Conservation (phyloP, 92 coral and sea anemone genomes). For the Porites rus region DNA sequence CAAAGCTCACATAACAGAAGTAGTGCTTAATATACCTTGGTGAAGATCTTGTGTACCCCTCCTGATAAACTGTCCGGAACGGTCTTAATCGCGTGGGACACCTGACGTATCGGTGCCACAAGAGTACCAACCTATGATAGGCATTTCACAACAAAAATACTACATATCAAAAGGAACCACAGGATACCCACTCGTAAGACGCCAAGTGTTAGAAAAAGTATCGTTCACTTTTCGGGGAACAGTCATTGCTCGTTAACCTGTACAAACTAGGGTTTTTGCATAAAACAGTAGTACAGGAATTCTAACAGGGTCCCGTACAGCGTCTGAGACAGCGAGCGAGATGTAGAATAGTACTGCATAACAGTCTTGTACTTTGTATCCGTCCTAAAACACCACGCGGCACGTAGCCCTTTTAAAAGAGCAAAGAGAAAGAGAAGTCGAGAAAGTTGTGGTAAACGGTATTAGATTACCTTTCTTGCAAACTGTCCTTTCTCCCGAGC, state of each 20-base stretch:
- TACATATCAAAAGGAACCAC: neutral
- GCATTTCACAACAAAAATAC: neutral
- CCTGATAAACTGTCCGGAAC: constrained; percentile 96
- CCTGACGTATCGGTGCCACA: constrained; percentile 84
- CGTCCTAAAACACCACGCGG: too few species aligned
- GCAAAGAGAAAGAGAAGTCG: neutral
- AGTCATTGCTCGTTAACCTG: too few species aligned
- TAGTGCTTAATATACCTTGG: constrained; percentile 63
- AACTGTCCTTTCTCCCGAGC: constrained; percentile 98
- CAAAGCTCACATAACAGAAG: too few species aligned
- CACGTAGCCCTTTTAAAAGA: too few species aligned
- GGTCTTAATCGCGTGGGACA: constrained; percentile 94
- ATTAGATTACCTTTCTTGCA: constrained; percentile 84
- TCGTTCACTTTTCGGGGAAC: too few species aligned
- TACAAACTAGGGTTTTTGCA: too few species aligned
- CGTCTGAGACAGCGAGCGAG: too few species aligned
- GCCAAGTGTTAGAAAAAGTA: neutral
- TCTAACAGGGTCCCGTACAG: too few species aligned
- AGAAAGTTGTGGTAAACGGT: neutral
- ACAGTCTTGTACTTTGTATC: too few species aligned
- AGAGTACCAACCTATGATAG: constrained; percentile 40
- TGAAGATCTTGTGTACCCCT: constrained; percentile 90
- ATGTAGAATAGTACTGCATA: too few species aligned
- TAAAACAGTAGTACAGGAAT: too few species aligned
- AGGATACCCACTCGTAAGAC: neutral